Conservation (phyloP, 1,140 invertebrate species). For the Drosophila tropicalis region DNA sequence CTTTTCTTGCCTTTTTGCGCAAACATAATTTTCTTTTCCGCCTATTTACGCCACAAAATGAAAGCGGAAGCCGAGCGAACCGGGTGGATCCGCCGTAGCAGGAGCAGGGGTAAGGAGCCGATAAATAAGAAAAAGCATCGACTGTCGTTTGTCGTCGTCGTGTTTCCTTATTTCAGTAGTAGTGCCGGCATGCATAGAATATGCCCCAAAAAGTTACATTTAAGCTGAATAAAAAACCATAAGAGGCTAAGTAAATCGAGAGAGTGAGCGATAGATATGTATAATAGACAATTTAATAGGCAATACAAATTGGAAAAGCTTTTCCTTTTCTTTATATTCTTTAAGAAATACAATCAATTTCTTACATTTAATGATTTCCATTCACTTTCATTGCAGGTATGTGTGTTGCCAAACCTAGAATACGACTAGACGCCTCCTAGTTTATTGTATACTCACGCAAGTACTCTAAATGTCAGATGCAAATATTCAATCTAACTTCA, state of each 20-base stretch:
- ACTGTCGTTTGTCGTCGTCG: neutral
- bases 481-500: slow-evolving; percentile 51
- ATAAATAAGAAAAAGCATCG: slow-evolving; percentile 56
- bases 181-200: slow-evolving; percentile 55
- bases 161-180: slow-evolving; percentile 63
- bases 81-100: neutral
- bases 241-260: slow-evolving; percentile 7
- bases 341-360: neutral
- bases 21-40: slow-evolving; percentile 82
- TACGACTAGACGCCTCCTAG: neutral
- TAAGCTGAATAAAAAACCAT: slow-evolving; percentile 1
- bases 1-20: slow-evolving; percentile 49
- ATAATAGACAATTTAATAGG: slow-evolving; percentile 7
- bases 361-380: neutral
- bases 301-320: neutral
- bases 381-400: slow-evolving; percentile 62
- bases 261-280: neutral
- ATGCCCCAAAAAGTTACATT: slow-evolving; percentile 21
- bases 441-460: slow-evolving; percentile 47
- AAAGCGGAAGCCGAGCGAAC: slow-evolving; percentile 40
- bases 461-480: slow-evolving; percentile 42
- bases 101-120: slow-evolving; percentile 12
- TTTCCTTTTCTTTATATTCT: neutral
- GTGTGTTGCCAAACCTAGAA: slow-evolving; percentile 26
- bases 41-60: slow-evolving; percentile 73